phyloP scores from a whole-genome alignment of 1,140 invertebrate genomes.

The Lepidurus arcticus region DNA sequence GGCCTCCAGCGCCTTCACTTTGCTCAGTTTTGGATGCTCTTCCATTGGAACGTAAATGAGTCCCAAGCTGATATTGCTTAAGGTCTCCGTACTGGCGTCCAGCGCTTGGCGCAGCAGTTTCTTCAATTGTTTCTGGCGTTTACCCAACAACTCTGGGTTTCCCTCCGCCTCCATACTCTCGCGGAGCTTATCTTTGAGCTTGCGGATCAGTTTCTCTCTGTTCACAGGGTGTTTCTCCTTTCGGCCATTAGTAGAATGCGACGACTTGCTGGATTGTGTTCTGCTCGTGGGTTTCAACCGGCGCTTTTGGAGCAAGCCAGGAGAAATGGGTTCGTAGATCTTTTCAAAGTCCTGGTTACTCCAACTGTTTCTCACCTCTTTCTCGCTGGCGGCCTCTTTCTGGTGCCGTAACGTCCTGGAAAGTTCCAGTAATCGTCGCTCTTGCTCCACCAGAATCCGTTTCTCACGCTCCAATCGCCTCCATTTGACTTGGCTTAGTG shows the following conservation, averaged over 20 bases:
- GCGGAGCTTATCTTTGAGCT: conserved; percentile 30
- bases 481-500: conserved; percentile 34
- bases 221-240: not conserved
- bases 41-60: conserved; percentile 45
- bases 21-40: conserved; percentile 34
- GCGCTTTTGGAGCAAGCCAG: not conserved
- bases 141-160: conserved; percentile 29
- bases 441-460: conserved; percentile 29
- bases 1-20: conserved; percentile 33
- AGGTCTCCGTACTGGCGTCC: conserved; percentile 34
- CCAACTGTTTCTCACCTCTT: not conserved
- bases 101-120: conserved; percentile 34
- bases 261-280: not conserved
- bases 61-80: conserved; percentile 42
- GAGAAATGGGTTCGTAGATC: conserved; percentile 36
- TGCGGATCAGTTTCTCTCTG: not conserved
- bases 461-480: conserved; percentile 32
- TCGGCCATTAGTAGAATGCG: not conserved
- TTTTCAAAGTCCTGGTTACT: conserved; percentile 37
- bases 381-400: not conserved
- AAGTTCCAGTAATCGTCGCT: conserved; percentile 28
- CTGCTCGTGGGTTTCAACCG: not conserved
- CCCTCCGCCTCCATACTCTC: conserved; percentile 32
- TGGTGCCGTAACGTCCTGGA: not conserved
- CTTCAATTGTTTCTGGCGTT: conserved; percentile 34